phyloP scores from a whole-genome alignment of 2,797 vertebrate species.

The Falco naumanni region DNA sequence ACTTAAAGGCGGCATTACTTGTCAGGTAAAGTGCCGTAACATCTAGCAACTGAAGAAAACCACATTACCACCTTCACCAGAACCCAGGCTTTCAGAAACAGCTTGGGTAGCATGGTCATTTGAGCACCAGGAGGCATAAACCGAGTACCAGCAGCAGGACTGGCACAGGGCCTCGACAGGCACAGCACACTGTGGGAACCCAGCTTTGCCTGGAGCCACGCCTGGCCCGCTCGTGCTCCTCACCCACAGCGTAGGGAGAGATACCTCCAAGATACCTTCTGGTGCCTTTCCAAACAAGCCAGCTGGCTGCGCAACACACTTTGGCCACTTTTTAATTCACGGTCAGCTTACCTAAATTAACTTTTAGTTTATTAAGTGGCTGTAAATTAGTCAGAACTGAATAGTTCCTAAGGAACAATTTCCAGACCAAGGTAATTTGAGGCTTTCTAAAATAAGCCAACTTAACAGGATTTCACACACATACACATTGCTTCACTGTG shows the following conservation, averaged over 20 bases:
- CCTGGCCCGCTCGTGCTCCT: background rate
- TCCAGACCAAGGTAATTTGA: constrained; percentile 14
- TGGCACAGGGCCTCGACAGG: background rate
- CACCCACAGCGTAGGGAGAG: background rate
- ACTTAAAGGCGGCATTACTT: background rate
- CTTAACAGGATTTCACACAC: constrained; percentile 29
- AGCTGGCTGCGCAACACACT: background rate
- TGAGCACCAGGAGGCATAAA: background rate
- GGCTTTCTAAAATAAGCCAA: constrained; percentile 43
- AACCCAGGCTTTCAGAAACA: background rate
- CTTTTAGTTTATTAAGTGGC: background rate
- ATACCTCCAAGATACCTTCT: background rate
- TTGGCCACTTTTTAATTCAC: background rate
- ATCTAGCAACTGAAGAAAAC: background rate
- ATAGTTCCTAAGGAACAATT: constrained; percentile 8
- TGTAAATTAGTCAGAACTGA: constrained; percentile 1
- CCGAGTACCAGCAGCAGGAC: background rate
- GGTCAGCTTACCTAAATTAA: background rate
- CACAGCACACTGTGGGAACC: background rate
- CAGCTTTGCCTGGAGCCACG: background rate
- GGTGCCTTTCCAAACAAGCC: background rate
- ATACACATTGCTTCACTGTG: background rate
- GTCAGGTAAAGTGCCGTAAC: background rate
- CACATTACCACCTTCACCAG: background rate
- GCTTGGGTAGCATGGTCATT: accelerated